Evolutionary conservation across 1,140 invertebrate genomes (phyloP), one percentile per base, ranked within the genome.

Genomic region (Anastrepha obliqua): DNA sequence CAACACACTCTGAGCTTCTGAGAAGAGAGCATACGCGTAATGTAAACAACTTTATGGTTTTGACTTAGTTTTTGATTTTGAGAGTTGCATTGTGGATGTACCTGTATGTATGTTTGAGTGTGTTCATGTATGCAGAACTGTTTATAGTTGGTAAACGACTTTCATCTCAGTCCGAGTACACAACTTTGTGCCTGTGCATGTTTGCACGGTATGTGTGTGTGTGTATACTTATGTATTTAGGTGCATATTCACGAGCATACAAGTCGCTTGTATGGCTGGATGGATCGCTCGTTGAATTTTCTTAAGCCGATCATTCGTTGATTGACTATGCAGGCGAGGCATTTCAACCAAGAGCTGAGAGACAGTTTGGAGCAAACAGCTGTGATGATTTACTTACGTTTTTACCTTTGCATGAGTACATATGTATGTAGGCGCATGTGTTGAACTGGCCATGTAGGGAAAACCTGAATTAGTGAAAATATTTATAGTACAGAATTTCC

Each of bases 31-130:
- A n/a, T 81, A 81, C 47, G 44, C 17, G 3, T 17, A 55, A 78
- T 81, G 47, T 81, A 81, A 81, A 81, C 51, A 81, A 81, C 44
- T 81, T 81, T 81, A 55, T 81, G 47, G 47, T 81, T 55, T 81
- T 51, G 74, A 39, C 44, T 55, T 81, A 55, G 47, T 55, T 81
- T 81, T 81, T 62, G 6, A 55, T 55, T 8, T 55, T 55, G 51
- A 55, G 51, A 55, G 51, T 8, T 55, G 51, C 11, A 8, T 11
- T 62, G 15, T 62, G 15, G 9, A 62, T 17, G 15, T 62, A 62
- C 17, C 9, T 62, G 15, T 11, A 62, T 62, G 9, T 42, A 11
- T 11, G 13, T 4, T 39, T 42, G 29, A 3, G 9, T 42, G 29
- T 29, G 29, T 11, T 11, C n/a, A 11, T 67, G 64, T 67, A 2